phyloP scores from a whole-genome alignment of 1,140 invertebrate species.

The Drosophila lacteicornis region DNA sequence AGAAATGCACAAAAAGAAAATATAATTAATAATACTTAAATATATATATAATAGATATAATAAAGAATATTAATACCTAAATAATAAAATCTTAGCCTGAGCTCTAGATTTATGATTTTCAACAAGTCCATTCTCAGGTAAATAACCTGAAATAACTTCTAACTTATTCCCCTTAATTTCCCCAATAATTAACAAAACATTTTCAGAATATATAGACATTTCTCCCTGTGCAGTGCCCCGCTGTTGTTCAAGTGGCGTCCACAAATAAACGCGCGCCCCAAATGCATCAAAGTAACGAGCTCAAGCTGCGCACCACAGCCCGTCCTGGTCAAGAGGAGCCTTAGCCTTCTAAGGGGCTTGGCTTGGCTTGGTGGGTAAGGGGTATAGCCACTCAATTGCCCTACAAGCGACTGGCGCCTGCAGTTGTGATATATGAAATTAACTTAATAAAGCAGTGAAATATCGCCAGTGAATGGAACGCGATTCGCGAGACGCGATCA shows the following conservation, averaged over 20 bases:
- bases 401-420: slow-evolving; percentile 66
- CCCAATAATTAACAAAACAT: neutral
- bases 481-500: slow-evolving; percentile 38
- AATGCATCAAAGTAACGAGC: slow-evolving; percentile 84
- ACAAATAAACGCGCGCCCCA: slow-evolving; percentile 78
- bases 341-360: slow-evolving; percentile 5
- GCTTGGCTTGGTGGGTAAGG: neutral
- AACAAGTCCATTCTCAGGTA: no score
- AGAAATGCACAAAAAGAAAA: slow-evolving; percentile 20
- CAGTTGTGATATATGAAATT: slow-evolving; percentile 78
- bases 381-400: slow-evolving; percentile 34
- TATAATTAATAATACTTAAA: no score
- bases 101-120: neutral
- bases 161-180: neutral
- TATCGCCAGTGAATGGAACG: slow-evolving; percentile 64
- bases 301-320: slow-evolving; percentile 78
- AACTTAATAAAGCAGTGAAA: slow-evolving; percentile 84
- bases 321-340: slow-evolving; percentile 26
- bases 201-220: neutral
- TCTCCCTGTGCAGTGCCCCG: slow-evolving; percentile 50
- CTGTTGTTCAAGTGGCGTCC: slow-evolving; percentile 66
- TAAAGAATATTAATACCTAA: neutral
- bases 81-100: neutral
- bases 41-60: neutral
- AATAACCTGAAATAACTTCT: neutral